Base-by-base conservation (phyloP, 2,113 vertebrate genomes). In the Eublepharis macularius region DNA sequence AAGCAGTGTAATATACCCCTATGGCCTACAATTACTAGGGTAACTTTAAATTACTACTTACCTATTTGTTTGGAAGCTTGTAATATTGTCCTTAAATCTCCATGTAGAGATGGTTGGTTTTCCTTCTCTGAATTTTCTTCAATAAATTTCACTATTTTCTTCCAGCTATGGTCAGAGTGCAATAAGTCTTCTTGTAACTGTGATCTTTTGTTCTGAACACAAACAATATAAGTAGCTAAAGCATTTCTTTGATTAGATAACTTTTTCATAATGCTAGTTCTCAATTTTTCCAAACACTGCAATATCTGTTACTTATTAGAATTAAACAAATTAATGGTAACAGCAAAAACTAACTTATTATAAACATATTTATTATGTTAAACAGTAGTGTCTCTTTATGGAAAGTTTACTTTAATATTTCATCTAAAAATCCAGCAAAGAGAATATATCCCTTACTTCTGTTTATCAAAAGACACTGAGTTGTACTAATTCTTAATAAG, bases 11-110 rank as follows among this genome's bases (percentile, higher is more conserved):
- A 36, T 13, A 69, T 10, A 24, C 36, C 12, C 41, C 19, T 36
- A 14, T 65, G 41, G 4, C 47, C 14, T 84, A 63, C 2, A 65
- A 29, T 29, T 70, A 78, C 36, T 72, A 86, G n/a, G 75, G 7
- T 66, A 70, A 16, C 13, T 68, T 0, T 47, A 72, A 91, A 91
- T 7, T 1, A 82, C 94, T 90, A 93, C 93, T 90, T 97, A 99
- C 98, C 98, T 87, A 99, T 98, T 92, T 98, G 97, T 94, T 97
- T 98, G 93, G 98, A 98, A 93, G 98, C 97, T 88, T 97, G 96
- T 75, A 99, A 95, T 93, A 99, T 93, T 89, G 93, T 96, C 96
- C 96, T 98, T 95, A 99, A 96, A 88, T 99, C 97, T 89, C 96
- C 95, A 89, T 95, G 96, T 89, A 97, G 94, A 86, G 89, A 92